Base-by-base conservation (phyloP, 2,113 vertebrate species). In the Oryzias curvinotus region DNA sequence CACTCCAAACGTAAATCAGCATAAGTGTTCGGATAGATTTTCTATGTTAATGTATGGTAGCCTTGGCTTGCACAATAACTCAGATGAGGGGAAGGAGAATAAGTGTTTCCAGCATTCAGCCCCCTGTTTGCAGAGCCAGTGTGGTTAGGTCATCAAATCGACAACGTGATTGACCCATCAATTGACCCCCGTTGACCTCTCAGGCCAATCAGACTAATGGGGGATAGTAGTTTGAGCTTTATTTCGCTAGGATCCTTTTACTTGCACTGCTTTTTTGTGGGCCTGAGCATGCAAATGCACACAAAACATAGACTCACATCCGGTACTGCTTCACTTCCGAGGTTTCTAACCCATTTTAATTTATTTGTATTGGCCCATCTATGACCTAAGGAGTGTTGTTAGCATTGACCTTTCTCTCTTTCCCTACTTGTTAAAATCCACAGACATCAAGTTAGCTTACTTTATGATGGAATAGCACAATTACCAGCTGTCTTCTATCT, bases 121-220 rank as follows among this genome's bases (percentile, higher is more conserved):
- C 78, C 65, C 58, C 61, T 67, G 23, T 81, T 72, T 67, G 65
- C 69, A 59, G 68, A 71, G 71, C 83, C 85, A 57, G 73, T 81
- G 73, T 70, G 82, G 62, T 28, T 18, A 69, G 87, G 85, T 89
- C 83, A 84, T 77, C 81, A 77, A 75, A 91, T 92, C 81, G 88
- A 92, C 90, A 84, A 68, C 66, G 85, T 81, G 85, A 87, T 88
- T 90, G 87, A 93, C 91, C 90, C 60, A 73, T 86, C 85, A 85
- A 86, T 89, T 90, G 88, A 91, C 90, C 90, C 75, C 42, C 49
- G 60, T 66, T 87, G 88, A 90, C 90, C 90, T 71, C 69, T 82
- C 75, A 28, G 87, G 87, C 85, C 91, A 93, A 92, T 93, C 87
- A 89, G 75, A 66, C 88, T 93, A 91, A 92, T 92, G 88, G 90